Evolutionary conservation across 1,140 invertebrate genomes (phyloP), one percentile per base, ranked within the genome.

Genomic region (Ostrea denselamellosa): DNA sequence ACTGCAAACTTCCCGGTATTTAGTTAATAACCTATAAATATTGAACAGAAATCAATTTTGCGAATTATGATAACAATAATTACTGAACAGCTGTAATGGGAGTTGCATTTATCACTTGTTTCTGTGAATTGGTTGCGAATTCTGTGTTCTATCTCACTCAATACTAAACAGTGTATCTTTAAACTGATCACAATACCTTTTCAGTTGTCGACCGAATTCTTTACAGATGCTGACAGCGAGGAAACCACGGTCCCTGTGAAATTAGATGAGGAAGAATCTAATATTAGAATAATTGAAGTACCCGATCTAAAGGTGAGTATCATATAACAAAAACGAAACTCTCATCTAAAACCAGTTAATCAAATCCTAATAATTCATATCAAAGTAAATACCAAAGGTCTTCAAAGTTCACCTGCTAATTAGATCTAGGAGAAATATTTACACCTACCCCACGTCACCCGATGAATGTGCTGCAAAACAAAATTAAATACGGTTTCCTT

Each of bases 241-340:
- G 68, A 77, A 14, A 25, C 68, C 25, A 77, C 68, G 8, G 68
- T 77, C 22, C 68, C 68, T 25, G 68, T 77, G 14, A 77, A 77
- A 34, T 77, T 77, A 34, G 68, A 77, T 25, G 68, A 77, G 28
- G 68, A 77, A 34, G 68, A 77, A 77, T 77, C 68, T 25, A 34
- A 77, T 77, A 77, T 77, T 8, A 77, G 68, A 77, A 77, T 77
- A 25, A 77, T 77, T 77, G 68, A 77, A 77, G 68, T 77, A 28
- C 68, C 68, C 9, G 68, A 77, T 25, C 22, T 77, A 25, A 77
- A 77, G 68, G 68, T 77, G 22, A 34, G 68, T n/a, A 12, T 28
- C 68, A 34, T 12, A 12, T 25, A 28, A 9, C 68, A 77, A 77
- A 62, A 62, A 77, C 28, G 8, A 25, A n/a, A 28, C 68, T 34